These are phyloP conservation scores for Rhinoderma darwinii DNA, from an alignment of 2,113 vertebrate species.

Conservation along the genomic window DNA sequence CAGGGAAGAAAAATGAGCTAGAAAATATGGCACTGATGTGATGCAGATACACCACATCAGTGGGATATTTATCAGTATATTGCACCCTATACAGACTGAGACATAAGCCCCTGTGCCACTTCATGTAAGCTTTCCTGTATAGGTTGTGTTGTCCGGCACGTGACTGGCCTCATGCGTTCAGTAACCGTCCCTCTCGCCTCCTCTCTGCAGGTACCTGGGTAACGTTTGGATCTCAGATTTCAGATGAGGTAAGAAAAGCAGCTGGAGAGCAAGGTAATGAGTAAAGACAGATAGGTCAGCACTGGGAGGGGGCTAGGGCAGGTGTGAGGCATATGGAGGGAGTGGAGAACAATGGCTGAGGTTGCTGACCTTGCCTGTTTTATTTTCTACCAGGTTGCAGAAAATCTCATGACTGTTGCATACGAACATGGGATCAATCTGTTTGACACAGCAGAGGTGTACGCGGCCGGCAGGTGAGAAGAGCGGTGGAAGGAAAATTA, in stretches of 20 bases:
- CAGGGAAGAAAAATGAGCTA: too few relatives aligned
- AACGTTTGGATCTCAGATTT: slow-evolving; percentile 92
- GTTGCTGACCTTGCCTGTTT: background rate
- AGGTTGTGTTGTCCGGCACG: background rate
- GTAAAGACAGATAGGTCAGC: background rate
- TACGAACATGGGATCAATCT: slow-evolving; percentile 75
- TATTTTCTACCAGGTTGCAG: slow-evolving; percentile 68
- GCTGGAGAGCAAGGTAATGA: background rate
- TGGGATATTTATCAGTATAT: too few relatives aligned
- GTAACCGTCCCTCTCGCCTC: slow-evolving; percentile 34
- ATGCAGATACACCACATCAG: too few relatives aligned
- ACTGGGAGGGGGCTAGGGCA: background rate
- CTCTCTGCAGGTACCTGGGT: slow-evolving; percentile 85
- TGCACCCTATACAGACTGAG: too few relatives aligned
- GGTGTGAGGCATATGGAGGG: background rate
- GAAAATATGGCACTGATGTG: too few relatives aligned
- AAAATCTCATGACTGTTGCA: slow-evolving; percentile 72
- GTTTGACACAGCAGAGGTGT: slow-evolving; percentile 73
- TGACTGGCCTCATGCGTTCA: background rate
- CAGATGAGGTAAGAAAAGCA: slow-evolving; percentile 82
- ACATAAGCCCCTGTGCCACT: too few relatives aligned
- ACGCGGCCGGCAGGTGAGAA: slow-evolving; percentile 69
- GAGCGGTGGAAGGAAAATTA: background rate
- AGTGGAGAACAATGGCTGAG: background rate
- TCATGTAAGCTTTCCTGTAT: background rate